Evolutionary conservation across 2,113 vertebrate genomes (phyloP), one percentile per base, ranked within the genome.

Genomic region (Propithecus coquereli): DNA sequence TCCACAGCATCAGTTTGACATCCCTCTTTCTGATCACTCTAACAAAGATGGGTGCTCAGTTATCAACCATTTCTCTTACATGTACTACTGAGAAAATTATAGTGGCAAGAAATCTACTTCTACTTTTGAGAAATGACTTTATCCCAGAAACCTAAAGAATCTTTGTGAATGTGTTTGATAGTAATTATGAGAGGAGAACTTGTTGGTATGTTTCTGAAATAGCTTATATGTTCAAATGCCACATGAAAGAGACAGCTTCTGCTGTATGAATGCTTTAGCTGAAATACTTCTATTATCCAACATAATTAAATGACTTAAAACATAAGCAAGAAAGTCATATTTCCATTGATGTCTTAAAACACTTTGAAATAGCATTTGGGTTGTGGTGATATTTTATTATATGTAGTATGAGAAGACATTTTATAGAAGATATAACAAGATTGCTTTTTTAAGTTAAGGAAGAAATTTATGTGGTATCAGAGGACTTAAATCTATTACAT

Each of bases 111-210:
- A 89, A 30, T 17, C 14, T 20, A 61, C 13, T 70, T 93, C 61
- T 83, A 22, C 85, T 91, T 98, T 89, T 74, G 66, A 82, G n/a
- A 94, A 96, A 96, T 80, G 30, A 37, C 40, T 95, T 63, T 82
- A 86, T 63, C 23, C 14, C 25, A 37, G 5, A 85, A 90, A 90
- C 13, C 8, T 68, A 59, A 65, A 82, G 18, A 54, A 77, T 74
- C 7, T 50, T 65, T 88, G 8, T 59, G 59, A 96, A 85, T 77
- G 4, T 68, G 6, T 50, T 90, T 87, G 66, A 86, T 23, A 61
- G 17, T 17, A 95, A 71, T 61, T 74, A 52, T 11, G 23, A 12
- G 22, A 89, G 40, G 50, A 76, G 45, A 93, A 18, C 45, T 63
- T 74, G n/a, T 43, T 91, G 88, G 5, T 12, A 30, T 87, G 90